phyloP scores from a whole-genome alignment of 2,797 vertebrate genomes.

The Neostethus bicornis region DNA sequence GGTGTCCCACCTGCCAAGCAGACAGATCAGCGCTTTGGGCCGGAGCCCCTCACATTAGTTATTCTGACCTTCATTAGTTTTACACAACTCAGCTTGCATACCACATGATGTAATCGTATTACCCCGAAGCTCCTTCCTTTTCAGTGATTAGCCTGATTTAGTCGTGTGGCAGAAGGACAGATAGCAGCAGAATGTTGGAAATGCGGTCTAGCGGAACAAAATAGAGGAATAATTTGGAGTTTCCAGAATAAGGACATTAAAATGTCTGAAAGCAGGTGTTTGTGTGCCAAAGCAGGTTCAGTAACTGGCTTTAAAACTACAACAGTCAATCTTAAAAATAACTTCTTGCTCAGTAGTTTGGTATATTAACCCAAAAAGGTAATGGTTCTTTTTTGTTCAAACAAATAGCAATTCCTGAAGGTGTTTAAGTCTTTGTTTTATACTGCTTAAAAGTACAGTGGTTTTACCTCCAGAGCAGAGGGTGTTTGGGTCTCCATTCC shows the following conservation, averaged over 20 bases:
- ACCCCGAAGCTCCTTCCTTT: slow-evolving; percentile 36
- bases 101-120: slow-evolving; percentile 53
- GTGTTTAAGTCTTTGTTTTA: not conserved
- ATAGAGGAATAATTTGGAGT: slow-evolving; percentile 13
- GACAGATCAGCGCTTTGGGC: slow-evolving; percentile 18
- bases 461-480: slow-evolving; percentile 91
- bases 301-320: slow-evolving; percentile 9
- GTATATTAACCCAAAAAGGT: slow-evolving; percentile 7
- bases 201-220: slow-evolving; percentile 44
- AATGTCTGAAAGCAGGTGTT: slow-evolving; percentile 22
- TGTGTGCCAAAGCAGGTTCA: slow-evolving; percentile 17
- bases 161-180: slow-evolving; percentile 49
- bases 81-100: slow-evolving; percentile 33
- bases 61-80: slow-evolving; percentile 50
- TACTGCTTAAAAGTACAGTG: not conserved
- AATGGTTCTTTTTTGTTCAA: not conserved
- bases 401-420: not conserved
- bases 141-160: slow-evolving; percentile 47
- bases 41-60: slow-evolving; percentile 25
- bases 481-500: slow-evolving; percentile 92
- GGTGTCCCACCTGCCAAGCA: slow-evolving; percentile 11
- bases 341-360: not conserved
- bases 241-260: slow-evolving; percentile 29
- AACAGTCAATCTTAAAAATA: not conserved
- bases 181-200: slow-evolving; percentile 46